Evolutionary conservation across 1,140 invertebrate genomes (phyloP).

Genomic region (Sinonovacula constricta): DNA sequence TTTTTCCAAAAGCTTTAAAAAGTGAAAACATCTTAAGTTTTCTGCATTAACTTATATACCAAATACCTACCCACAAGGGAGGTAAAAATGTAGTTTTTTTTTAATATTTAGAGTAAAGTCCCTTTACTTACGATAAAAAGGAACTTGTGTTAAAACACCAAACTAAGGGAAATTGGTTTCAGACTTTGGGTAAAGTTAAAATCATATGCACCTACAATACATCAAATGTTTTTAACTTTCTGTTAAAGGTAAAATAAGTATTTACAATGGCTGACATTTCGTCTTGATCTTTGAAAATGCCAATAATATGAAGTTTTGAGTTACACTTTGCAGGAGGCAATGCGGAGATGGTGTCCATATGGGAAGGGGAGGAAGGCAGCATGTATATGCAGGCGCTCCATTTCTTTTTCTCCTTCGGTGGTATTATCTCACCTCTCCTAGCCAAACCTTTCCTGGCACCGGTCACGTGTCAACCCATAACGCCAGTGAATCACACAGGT

Average conservation of each 20-base stretch:
- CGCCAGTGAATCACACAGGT: no score
- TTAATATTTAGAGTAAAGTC: no score
- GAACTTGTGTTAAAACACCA: neutral
- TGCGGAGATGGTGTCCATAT: conserved; percentile 77
- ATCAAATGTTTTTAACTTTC: no score
- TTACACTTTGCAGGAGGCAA: conserved; percentile 77
- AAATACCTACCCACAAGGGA: no score
- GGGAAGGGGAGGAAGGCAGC: conserved; percentile 76
- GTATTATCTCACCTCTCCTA: conserved; percentile 49
- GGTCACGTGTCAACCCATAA: conserved; percentile 2
- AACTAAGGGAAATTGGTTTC: no score
- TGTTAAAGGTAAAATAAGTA: no score
- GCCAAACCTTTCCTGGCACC: conserved; percentile 44
- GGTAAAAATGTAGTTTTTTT: neutral
- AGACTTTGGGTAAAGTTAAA: no score
- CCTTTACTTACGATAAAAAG: neutral
- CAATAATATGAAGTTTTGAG: neutral
- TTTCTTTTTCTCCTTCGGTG: conserved; percentile 47
- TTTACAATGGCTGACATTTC: neutral
- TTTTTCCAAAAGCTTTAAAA: neutral
- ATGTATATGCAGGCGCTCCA: conserved; percentile 51
- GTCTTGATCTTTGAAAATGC: neutral
- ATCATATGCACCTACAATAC: no score
- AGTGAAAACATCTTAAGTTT: no score
- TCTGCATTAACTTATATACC: no score